Base-by-base conservation (phyloP, 2,888 invertebrate genomes). In the Orthonevra nobilis region DNA sequence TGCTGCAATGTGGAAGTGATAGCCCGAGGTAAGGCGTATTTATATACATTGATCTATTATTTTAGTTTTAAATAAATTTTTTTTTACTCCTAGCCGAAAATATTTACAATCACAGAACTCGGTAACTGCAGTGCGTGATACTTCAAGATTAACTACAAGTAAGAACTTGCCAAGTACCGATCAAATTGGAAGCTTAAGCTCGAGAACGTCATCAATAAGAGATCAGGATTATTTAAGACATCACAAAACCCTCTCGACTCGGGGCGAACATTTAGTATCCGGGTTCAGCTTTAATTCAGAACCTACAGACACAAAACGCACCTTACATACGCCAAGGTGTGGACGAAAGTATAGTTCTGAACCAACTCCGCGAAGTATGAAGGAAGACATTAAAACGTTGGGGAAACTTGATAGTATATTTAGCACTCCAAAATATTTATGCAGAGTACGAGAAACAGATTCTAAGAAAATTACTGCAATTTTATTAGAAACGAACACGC, bases 401-500 rank as follows among this genome's bases (percentile, higher is more conserved):
- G 93, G 94, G 74, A 91, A 92, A 40, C 90, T 95, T 74, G 94
- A 95, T 89, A 90, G 90, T 52, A 91, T 93, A 84, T 91, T 95
- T 42, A 92, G 92, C 82, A 92, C 92, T 36, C 93, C 93, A 14
- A 86, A 90, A 75, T 91, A 92, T 19, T 90, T 92, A 81, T 91
- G 92, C 77, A 92, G 92, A 86, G 92, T 93, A 81, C 90, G 91
- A 82, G 90, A 92, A 68, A 92, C 93, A 9, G 93, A 95, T 89
- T 91, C 93, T 69, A 92, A 90, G 85, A 95, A 95, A 89, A 92
- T 96, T 87, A 91, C 94, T 85, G 95, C 95, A 89, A 96, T 96
- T 90, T 91, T 96, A 85, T 91, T 92, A 84, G 96, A 96, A 91
- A 92, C 92, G 84, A 94, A 94, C 90, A 93, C 94, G 69, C 90